A percentile compares a stretch with the other conserved stretches of the same genome.
phyloP scores from a whole-genome alignment of 2,888 invertebrate genomes.

The Fragum whitleyi region DNA sequence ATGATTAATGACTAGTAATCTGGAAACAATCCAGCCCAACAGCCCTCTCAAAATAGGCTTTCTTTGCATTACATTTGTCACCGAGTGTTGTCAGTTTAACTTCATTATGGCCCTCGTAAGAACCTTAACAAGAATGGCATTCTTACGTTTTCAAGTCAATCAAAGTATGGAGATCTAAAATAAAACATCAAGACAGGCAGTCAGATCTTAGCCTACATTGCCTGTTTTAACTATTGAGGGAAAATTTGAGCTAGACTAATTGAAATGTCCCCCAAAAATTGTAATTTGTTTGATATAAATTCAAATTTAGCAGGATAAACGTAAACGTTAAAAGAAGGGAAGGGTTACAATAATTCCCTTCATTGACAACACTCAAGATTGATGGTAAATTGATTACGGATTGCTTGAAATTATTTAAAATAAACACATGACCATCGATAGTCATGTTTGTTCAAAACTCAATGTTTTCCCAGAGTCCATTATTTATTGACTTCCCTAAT shows the following conservation, averaged over 20 bases:
- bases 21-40: conserved; percentile 25
- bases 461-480: background rate
- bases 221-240: too few relatives aligned
- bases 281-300: too few relatives aligned
- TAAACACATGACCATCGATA: conserved; percentile 8
- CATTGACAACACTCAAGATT: conserved; percentile 31
- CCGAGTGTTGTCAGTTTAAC: conserved; percentile 1
- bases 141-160: too few relatives aligned
- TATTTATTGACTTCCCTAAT: conserved; percentile 32
- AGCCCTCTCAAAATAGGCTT: conserved; percentile 19
- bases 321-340: background rate
- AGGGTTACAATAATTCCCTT: conserved; percentile 11
- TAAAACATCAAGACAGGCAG: too few relatives aligned
- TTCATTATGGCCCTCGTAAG: background rate
- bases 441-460: conserved; percentile 7
- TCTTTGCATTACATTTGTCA: conserved; percentile 9
- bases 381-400: conserved; percentile 24
- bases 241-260: too few relatives aligned
- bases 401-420: conserved; percentile 29
- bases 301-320: too few relatives aligned
- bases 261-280: too few relatives aligned
- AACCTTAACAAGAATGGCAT: too few relatives aligned
- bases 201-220: too few relatives aligned
- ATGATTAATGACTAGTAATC: conserved; percentile 22
- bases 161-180: too few relatives aligned